These are phyloP conservation scores for Dicroscelio sp. DNA, from an alignment of 2,888 invertebrate genomes.

Conservation along the genomic window DNA sequence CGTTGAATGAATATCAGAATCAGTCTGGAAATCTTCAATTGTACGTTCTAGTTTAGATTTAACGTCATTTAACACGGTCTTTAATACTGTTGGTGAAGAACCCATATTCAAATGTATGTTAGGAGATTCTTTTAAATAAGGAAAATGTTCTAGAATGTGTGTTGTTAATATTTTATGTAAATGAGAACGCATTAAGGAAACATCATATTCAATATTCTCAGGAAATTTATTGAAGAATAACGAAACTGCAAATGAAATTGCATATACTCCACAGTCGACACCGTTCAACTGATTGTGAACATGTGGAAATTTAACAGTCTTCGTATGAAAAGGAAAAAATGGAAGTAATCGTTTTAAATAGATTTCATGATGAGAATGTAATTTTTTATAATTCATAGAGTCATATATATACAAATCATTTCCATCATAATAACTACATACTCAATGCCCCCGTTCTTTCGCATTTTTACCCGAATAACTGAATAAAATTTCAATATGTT, in stretches of 20 bases:
- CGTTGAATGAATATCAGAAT: too few relatives aligned
- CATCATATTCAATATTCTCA: neutral
- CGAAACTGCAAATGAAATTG: constrained; percentile 3
- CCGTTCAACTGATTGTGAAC: constrained; percentile 22
- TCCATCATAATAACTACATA: neutral
- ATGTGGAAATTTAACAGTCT: neutral
- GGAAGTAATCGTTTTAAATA: too few relatives aligned
- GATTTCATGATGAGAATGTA: neutral
- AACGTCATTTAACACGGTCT: too few relatives aligned
- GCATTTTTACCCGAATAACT: neutral
- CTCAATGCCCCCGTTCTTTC: neutral
- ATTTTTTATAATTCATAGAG: neutral
- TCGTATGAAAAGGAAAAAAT: constrained; percentile 4
- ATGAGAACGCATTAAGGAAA: neutral
- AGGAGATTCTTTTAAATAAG: neutral
- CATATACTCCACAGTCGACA: constrained; percentile 29
- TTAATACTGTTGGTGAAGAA: too few relatives aligned
- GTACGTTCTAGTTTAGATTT: too few relatives aligned
- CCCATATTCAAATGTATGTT: too few relatives aligned
- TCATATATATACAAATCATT: constrained; percentile 16
- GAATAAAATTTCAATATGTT: neutral
- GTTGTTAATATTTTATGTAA: constrained; percentile 31
- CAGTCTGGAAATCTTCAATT: too few relatives aligned
- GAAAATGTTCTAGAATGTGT: constrained; percentile 27
- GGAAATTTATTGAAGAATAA: neutral